These are phyloP conservation scores for Leguminivora glycinivorella DNA, from an alignment of 1,140 invertebrate genomes.

Conservation along the genomic window DNA sequence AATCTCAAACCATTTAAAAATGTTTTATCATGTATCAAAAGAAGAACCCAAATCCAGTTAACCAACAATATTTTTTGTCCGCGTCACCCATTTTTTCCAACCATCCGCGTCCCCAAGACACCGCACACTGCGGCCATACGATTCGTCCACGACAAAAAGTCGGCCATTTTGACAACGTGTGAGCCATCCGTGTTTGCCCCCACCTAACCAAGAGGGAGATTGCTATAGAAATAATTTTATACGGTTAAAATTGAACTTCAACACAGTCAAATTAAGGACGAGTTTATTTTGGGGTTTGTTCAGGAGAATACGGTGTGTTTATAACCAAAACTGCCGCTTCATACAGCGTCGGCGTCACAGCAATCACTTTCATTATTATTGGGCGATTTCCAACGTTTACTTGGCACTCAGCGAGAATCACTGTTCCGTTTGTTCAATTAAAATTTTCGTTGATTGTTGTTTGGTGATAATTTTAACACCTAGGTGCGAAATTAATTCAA, in stretches of 20 bases:
- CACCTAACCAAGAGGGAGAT: slow-evolving; percentile 63
- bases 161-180: slow-evolving; percentile 72
- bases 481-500: background rate
- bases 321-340: slow-evolving; percentile 77
- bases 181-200: slow-evolving; percentile 54
- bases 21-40: no score
- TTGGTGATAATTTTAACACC: slow-evolving; percentile 41
- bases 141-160: slow-evolving; percentile 48
- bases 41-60: background rate
- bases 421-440: slow-evolving; percentile 67
- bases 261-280: background rate
- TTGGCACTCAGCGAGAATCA: slow-evolving; percentile 63
- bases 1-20: no score
- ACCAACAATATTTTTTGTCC: slow-evolving; percentile 30
- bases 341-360: slow-evolving; percentile 74
- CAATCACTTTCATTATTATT: slow-evolving; percentile 79
- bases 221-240: slow-evolving; percentile 36
- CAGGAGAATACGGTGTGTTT: slow-evolving; percentile 72
- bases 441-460: slow-evolving; percentile 61
- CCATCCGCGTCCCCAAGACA: background rate
- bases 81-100: slow-evolving; percentile 35
- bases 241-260: background rate
- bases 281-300: slow-evolving; percentile 43
- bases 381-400: slow-evolving; percentile 76
- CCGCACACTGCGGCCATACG: slow-evolving; percentile 8